Evolutionary conservation across 2,888 invertebrate genomes (phyloP), one percentile per base, ranked within the genome.

Genomic region (Eucriotettix oculatus): DNA sequence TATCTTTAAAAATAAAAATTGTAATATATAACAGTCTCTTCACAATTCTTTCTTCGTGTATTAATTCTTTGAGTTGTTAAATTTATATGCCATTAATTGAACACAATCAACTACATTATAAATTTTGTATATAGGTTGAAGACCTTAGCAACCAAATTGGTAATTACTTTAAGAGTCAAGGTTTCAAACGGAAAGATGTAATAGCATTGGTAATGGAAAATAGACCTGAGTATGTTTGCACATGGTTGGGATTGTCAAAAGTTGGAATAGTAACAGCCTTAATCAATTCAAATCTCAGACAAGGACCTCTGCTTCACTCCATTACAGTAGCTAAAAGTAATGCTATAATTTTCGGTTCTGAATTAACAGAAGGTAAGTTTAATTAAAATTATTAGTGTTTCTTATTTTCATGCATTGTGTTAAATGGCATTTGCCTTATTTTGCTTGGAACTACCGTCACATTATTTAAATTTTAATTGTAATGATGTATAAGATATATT

Each of bases 211-310:
- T 79, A 66, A 79, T 82, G 79, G 79, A 81, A 64, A 79, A 78
- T 66, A 68, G 78, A 9, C 78, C 79, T 1, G 78, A 82, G 66
- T 81, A 77, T 68, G 77, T 81, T 5, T 75, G 76, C 55, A 72
- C 79, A 40, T 83, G 82, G 82, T 71, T 84, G 41, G 83, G 82
- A 1, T 69, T 83, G 60, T 74, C 79, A 29, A 82, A 82, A 71
- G 68, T 72, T 54, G 74, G 75, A 16, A 69, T 73, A 1, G 68
- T 73, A 48, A 69, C 78, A 7, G 81, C 82, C 0, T 74, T 84
- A 52, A 77, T 84, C 64, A 83, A 83, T 69, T 78, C 76, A 64
- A 82, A 82, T 68, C 71, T 82, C 58, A 70, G 78, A 54, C 69
- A 73, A 52, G 73, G 76, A 44, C 73, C 80, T 7, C 70, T 83